A percentile compares a stretch with the other conserved stretches of the same genome.
Evolutionary conservation across 2,888 invertebrate genomes (phyloP).

Genomic region (Idaea biselata): DNA sequence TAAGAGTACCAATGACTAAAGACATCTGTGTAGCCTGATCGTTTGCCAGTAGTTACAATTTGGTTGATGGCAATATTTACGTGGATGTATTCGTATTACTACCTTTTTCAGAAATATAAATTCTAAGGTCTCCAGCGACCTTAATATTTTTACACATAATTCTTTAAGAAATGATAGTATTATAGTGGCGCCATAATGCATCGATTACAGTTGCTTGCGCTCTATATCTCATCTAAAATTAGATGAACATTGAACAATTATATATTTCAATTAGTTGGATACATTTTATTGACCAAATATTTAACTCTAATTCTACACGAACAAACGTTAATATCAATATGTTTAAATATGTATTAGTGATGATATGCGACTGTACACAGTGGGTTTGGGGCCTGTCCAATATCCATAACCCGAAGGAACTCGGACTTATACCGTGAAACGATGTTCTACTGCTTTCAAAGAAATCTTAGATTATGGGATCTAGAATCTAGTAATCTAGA

Average conservation of each 20-base stretch:
- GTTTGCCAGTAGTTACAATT: not conserved
- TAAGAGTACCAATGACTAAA: not conserved
- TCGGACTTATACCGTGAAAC: not conserved
- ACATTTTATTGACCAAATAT: not conserved
- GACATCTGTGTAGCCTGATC: not conserved
- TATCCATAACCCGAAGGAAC: slow-evolving; percentile 13
- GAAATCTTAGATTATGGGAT: too few relatives aligned
- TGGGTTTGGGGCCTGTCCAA: slow-evolving; percentile 26
- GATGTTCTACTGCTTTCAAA: not conserved
- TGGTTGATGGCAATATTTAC: too few relatives aligned
- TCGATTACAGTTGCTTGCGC: too few relatives aligned
- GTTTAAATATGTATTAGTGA: slow-evolving; percentile 58
- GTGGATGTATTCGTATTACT: too few relatives aligned
- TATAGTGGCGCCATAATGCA: too few relatives aligned
- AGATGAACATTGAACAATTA: too few relatives aligned
- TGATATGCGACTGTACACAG: slow-evolving; percentile 26
- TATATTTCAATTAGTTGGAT: too few relatives aligned
- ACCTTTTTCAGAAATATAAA: not conserved
- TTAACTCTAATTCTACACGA: slow-evolving; percentile 9
- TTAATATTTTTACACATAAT: not conserved
- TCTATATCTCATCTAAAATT: too few relatives aligned
- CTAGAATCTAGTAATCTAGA: too few relatives aligned
- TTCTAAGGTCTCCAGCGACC: not conserved
- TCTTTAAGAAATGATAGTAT: not conserved
- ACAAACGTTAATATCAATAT: slow-evolving; percentile 38